Evolutionary conservation across 1,140 invertebrate species (phyloP).

Genomic region (Solenopsis fugax): DNA sequence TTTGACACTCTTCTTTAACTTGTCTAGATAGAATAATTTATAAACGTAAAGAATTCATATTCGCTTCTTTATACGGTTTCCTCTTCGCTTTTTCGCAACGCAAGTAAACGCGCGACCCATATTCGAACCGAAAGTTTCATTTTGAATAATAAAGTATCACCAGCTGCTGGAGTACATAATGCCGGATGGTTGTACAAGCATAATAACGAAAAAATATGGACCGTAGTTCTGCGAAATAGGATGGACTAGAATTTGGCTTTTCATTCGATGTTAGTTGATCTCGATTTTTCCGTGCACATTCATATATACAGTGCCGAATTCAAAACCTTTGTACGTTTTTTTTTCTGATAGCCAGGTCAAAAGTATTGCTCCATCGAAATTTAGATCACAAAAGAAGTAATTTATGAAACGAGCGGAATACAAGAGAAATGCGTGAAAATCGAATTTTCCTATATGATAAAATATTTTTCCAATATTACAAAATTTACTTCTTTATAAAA

Average conservation of each 20-base stretch:
- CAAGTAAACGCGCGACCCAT: neutral
- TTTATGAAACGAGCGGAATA: neutral
- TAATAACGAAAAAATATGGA: constrained; percentile 30
- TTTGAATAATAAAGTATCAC: constrained; percentile 55
- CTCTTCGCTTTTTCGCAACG: neutral
- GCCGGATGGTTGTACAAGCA: constrained; percentile 4
- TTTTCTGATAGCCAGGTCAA: neutral
- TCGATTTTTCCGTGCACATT: neutral
- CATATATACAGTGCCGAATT: neutral
- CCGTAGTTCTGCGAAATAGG: constrained; percentile 8
- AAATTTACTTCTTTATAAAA: constrained; percentile 11
- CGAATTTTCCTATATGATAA: neutral
- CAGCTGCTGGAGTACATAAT: constrained; percentile 39
- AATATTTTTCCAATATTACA: neutral
- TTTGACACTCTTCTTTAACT: constrained; percentile 23
- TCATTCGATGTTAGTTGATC: neutral
- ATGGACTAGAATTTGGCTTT: neutral
- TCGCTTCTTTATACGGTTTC: neutral
- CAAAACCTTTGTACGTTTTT: neutral
- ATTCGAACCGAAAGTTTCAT: constrained; percentile 50
- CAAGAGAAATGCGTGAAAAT: neutral
- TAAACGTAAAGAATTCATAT: constrained; percentile 14
- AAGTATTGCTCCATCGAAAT: neutral
- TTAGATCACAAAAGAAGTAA: constrained; percentile 21
- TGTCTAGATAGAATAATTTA: constrained; percentile 30